Conservation (phyloP, 37 sponge, comb jelly and placozoan species). For the Diacarnus erythraeanus region DNA sequence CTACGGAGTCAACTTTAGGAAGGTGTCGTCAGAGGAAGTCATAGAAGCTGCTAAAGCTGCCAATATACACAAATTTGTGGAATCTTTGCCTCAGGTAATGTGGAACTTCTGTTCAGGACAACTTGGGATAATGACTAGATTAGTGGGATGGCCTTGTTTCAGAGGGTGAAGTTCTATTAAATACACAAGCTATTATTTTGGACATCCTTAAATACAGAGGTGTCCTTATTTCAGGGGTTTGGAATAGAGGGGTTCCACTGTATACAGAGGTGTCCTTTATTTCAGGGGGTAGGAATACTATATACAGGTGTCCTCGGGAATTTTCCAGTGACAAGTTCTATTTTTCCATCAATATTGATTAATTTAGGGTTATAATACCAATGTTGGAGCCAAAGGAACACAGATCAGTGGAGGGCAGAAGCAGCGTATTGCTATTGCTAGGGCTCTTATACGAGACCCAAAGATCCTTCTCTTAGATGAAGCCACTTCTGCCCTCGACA, state of each 20-base stretch:
- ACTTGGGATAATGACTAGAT: too few species aligned
- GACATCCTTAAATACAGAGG: too few species aligned
- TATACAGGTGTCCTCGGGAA: too few species aligned
- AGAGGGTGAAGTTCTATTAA: too few species aligned
- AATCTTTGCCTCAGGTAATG: constrained; percentile 80
- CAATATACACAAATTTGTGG: constrained; percentile 89
- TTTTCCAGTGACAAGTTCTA: neutral
- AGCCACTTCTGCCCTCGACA: constrained; percentile 85
- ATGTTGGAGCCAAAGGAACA: constrained; percentile 66
- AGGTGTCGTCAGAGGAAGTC: constrained; percentile 82
- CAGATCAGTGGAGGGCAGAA: constrained; percentile 87
- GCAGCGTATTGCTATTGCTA: constrained; percentile 81
- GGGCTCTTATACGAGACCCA: constrained; percentile 79
- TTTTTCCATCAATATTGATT: neutral
- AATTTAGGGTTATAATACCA: constrained; percentile 63
- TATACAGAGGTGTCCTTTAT: too few species aligned
- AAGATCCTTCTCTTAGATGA: constrained; percentile 83
- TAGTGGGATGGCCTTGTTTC: too few species aligned
- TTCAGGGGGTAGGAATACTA: too few species aligned
- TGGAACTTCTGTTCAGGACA: neutral
- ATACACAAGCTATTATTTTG: too few species aligned
- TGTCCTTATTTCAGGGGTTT: too few species aligned
- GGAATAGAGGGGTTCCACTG: too few species aligned
- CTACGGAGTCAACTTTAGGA: constrained; percentile 85
- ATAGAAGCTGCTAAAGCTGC: constrained; percentile 84